Evolutionary conservation across 2,113 vertebrate species (phyloP), one percentile per base, ranked within the genome.

Genomic region (Sinocyclocheilus anophthalmus): DNA sequence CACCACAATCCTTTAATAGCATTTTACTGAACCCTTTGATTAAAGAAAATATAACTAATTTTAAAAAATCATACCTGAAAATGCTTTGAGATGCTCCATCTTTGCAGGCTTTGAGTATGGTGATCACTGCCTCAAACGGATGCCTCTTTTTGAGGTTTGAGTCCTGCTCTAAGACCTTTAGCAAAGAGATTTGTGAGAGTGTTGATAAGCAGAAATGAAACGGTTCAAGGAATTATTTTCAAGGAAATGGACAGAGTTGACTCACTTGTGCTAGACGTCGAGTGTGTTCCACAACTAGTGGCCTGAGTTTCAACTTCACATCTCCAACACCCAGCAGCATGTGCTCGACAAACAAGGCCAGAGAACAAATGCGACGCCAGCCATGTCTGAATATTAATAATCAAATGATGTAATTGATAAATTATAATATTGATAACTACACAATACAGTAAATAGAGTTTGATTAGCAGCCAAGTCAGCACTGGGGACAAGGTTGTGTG

Each of bases 331-430:
- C 96, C 45, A 96, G 0, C 0, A 97, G 4, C 67, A 99, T 93
- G 0, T 99, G 96, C 22, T 99, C 97, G 90, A 97, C 93, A 50
- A 99, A 99, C 2, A 99, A 93, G 0, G 96, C 95, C 57, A 97
- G 80, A 37, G 94, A 94, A 70, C 95, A 96, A 53, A 99, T 92
- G 0, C 94, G 93, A 87, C 92, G 95, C 98, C 98, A 99, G 13
- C 91, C 93, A 84, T 37, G 80, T 45, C 98, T 99, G 92, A 83
- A 42, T 2, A 11, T 48, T 12, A 48, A 48, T 48, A 48, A 48
- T 12, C 2, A 2, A 48, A 48, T 48, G 45, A 48, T 48, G 10
- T 12, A 48, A 45, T 3, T 48, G 45, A 48, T 48, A 2, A 48
- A 3, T 48, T 11, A 45, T 48, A 48, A 48, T 48, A 48, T 48